Conservation (phyloP, 1,140 invertebrate species). For the Onthophagus taurus region DNA sequence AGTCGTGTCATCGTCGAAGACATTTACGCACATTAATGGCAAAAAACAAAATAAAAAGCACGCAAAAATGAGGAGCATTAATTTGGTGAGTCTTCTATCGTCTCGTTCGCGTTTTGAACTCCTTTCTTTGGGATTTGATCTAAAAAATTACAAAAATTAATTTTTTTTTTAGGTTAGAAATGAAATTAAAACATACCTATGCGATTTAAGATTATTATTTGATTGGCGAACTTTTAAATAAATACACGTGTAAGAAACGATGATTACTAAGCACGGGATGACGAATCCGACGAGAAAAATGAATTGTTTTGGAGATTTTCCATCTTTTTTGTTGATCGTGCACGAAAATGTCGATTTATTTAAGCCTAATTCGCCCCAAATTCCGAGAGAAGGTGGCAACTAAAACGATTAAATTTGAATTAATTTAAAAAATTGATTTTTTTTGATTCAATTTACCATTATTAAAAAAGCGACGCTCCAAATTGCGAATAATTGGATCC, state of each 20-base stretch:
- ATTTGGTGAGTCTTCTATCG: conserved; percentile 66
- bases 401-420: conserved; percentile 39
- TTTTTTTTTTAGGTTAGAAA: too few relatives aligned
- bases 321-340: conserved; percentile 70
- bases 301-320: conserved; percentile 79
- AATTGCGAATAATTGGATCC: conserved; percentile 1
- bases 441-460: conserved; percentile 7
- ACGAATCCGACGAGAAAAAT: conserved; percentile 75
- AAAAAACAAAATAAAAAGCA: conserved; percentile 77
- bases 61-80: conserved; percentile 79
- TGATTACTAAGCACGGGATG: conserved; percentile 71
- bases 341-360: conserved; percentile 72
- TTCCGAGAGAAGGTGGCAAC: conserved; percentile 65
- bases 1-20: conserved; percentile 62
- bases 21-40: conserved; percentile 77
- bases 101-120: conserved; percentile 45
- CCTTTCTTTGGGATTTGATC: neutral
- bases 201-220: conserved; percentile 56
- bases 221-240: conserved; percentile 68
- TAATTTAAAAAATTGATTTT: conserved; percentile 6
- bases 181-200: conserved; percentile 51
- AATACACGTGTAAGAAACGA: conserved; percentile 75
- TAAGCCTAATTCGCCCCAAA: conserved; percentile 74
- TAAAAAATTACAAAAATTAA: neutral
- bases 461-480: conserved; percentile 6